Evolutionary conservation across 2,888 invertebrate genomes (phyloP), one percentile per base, ranked within the genome.

Genomic region (Matsumyia berberina): DNA sequence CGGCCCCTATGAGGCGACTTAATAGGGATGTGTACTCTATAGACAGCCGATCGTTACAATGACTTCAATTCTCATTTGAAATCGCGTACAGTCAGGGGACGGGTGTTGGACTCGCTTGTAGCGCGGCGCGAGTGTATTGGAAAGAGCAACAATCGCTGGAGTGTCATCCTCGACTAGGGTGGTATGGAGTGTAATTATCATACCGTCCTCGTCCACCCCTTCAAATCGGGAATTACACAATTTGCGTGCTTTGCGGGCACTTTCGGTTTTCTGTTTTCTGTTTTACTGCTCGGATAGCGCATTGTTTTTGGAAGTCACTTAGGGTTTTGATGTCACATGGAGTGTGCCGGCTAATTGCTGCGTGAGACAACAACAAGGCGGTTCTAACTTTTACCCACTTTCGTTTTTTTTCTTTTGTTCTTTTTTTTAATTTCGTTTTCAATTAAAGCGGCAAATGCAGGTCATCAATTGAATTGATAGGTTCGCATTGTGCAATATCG

Each of bases 151-250:
- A 67, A 55, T 57, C 60, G 67, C 29, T 69, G 55, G 37, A 60
- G 53, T 80, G 70, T 76, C 80, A 80, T 85, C 80, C 70, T 85
- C 85, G 79, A 80, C 76, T 70, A 85, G 85, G 85, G 85, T 85
- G 85, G 85, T 53, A 85, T 70, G 37, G 37, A 76, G 74, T 64
- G 74, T 66, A 85, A 85, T 85, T 85, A 85, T 60, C 79, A 85
- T 76, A 70, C 55, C 58, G 39, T 15, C 8, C 2, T 70, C 69
- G 31, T 74, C 67, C 64, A 79, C 73, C 80, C 85, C 29, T 72
- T 80, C 12, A 33, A 53, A 35, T 12, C 66, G 35, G 62, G 53
- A 80, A 66, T 85, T 80, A 80, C 80, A 85, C 80, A 85, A 85
- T 85, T 85, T 53, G 74, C 49, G 74, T 44, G 51, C 60, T 74